Conservation (phyloP, 2,888 invertebrate species). For the Tiliacea citrago region DNA sequence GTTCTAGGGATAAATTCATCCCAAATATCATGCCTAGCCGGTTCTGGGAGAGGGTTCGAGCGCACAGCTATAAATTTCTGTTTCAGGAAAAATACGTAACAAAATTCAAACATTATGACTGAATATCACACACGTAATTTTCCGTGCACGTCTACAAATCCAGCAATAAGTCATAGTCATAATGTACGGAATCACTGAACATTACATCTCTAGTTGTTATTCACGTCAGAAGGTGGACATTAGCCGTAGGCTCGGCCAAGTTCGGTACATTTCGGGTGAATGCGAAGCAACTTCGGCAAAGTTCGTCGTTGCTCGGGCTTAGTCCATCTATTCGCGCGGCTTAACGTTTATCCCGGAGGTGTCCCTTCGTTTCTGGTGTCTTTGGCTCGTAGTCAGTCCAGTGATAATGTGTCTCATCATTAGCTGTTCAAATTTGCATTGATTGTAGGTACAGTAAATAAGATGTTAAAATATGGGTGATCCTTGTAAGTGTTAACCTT, state of each 20-base stretch:
- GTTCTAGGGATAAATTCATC: no score
- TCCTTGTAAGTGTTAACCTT: no score
- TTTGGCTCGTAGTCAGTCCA: conserved; percentile 30
- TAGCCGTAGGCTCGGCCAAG: conserved; percentile 37
- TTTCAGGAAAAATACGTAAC: conserved; percentile 13
- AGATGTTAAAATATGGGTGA: no score
- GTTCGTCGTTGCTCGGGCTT: conserved; percentile 4
- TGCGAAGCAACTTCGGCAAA: conserved; percentile 18
- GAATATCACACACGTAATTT: conserved; percentile 44
- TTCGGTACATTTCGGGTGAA: conserved; percentile 20
- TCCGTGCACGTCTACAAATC: conserved; percentile 47
- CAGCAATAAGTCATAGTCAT: conserved; percentile 55
- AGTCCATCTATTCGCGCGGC: conserved; percentile 27
- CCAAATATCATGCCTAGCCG: no score
- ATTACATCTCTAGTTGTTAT: conserved; percentile 58
- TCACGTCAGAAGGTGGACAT: conserved; percentile 54
- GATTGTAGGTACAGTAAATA: no score
- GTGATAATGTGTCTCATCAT: conserved; percentile 15
- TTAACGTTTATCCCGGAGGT: conserved; percentile 35
- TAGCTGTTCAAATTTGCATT: background rate
- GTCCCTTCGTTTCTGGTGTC: background rate
- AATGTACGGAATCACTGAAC: conserved; percentile 59
- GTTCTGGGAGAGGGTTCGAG: no score
- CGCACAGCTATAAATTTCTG: no score
- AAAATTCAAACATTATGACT: conserved; percentile 17